phyloP scores from a whole-genome alignment of 2,113 vertebrate species.

The Apteryx mantelli region DNA sequence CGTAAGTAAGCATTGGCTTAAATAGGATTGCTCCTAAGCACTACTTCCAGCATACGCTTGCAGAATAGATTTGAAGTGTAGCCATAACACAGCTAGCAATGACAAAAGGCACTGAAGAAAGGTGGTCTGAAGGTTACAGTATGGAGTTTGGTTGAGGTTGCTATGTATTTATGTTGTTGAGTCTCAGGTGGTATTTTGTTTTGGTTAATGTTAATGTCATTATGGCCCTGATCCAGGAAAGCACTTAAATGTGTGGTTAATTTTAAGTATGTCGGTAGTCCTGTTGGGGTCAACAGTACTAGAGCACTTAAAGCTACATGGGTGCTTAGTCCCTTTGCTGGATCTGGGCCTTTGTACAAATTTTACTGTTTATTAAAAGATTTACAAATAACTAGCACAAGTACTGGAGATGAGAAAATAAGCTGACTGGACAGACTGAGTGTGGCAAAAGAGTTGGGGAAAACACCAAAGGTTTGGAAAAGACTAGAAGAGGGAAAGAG shows the following conservation, averaged over 20 bases:
- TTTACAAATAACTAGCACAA: neutral
- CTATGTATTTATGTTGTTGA: constrained; percentile 20
- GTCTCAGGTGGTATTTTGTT: constrained; percentile 44
- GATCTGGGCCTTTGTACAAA: neutral
- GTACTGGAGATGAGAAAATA: neutral
- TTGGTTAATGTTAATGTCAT: neutral
- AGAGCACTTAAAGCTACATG: neutral
- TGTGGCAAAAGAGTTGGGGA: neutral
- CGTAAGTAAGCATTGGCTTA: neutral
- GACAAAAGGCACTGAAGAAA: neutral
- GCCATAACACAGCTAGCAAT: neutral
- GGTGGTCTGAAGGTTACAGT: constrained; percentile 58
- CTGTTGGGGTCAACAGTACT: neutral
- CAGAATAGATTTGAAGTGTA: neutral
- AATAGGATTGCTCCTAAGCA: neutral
- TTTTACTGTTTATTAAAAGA: neutral
- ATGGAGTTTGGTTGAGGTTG: neutral
- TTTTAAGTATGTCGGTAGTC: neutral
- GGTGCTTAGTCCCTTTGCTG: neutral
- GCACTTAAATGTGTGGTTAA: constrained; percentile 8
- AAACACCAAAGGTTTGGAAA: neutral
- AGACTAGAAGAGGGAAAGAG: neutral
- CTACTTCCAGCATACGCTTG: neutral
- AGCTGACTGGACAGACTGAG: neutral
- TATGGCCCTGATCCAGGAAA: constrained; percentile 47